Evolutionary conservation across 2,888 invertebrate species (phyloP), one percentile per base, ranked within the genome.

Genomic region (Tanypteryx hageni): DNA sequence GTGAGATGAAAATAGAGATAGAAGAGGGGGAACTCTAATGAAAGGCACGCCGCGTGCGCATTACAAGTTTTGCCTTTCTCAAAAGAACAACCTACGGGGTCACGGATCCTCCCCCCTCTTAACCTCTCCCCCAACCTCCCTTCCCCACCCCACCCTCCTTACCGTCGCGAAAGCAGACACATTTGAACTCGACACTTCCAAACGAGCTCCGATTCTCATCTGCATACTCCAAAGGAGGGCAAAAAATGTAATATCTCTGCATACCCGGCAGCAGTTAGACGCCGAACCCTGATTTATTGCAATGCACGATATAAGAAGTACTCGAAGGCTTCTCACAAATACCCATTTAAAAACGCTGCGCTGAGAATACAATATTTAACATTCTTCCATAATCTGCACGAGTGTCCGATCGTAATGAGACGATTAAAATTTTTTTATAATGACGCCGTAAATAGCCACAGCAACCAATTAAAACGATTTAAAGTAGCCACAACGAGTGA

Each of bases 221-320:
- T 76, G 76, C 76, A 76, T 76, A 27, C 27, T 76, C 27, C n/a
- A 76, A 76, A 76, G 76, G 76, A 76, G 76, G 76, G 22, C 76
- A 76, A 76, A 76, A 44, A 76, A 76, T 76, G 22, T 76, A 76
- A 76, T 22, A 27, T 76, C 22, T 76, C 76, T 76, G 76, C 27
- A 2, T 76, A 10, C 27, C 76, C 76, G 22, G 22, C 27, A 27
- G 13, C n/a, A 76, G 76, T 27, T 76, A 44, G 44, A 44, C 44
- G 44, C 44, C 44, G 44, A 44, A 44, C 44, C 44, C 44, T 76
- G 76, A 76, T 76, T 76, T 76, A 76, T 76, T 18, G 76, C 76
- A 13, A 27, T 22, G 11, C 13, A 76, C 11, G 22, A 22, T 27
- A 22, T 76, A 27, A 27, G 22, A 27, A 76, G 7, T 1, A 27